Conservation (phyloP, 2,797 vertebrate species). For the Varecia variegata region DNA sequence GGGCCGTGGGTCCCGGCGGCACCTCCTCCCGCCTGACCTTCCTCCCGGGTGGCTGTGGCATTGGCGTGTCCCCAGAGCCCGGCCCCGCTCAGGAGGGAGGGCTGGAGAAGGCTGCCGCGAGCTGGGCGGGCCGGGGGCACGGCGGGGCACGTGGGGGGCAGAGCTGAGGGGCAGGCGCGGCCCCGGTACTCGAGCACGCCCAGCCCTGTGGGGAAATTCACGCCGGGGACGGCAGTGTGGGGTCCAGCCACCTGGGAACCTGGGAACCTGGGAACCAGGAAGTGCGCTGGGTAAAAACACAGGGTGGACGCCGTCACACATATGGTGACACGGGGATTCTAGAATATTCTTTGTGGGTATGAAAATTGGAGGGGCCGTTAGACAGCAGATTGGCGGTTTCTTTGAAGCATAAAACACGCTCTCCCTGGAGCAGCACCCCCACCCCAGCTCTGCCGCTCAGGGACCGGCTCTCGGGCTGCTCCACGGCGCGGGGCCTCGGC, state of each 20-base stretch:
- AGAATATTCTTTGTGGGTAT: too few relatives aligned
- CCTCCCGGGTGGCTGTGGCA: not conserved
- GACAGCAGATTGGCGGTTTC: too few relatives aligned
- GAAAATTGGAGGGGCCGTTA: too few relatives aligned
- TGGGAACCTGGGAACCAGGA: too few relatives aligned
- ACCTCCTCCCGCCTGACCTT: not conserved
- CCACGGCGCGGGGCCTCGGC: fast-evolving
- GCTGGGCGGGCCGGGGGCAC: not conserved
- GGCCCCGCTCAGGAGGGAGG: fast-evolving
- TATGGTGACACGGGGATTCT: too few relatives aligned
- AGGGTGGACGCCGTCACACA: too few relatives aligned
- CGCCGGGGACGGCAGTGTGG: fast-evolving
- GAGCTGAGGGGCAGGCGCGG: fast-evolving
- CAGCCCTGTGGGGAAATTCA: fast-evolving
- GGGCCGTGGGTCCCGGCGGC: fast-evolving
- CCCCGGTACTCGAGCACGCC: fast-evolving
- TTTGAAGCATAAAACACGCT: too few relatives aligned
- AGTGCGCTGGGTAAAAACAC: too few relatives aligned
- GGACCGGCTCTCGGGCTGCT: too few relatives aligned
- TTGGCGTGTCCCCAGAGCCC: too few relatives aligned
- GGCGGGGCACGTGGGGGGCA: fast-evolving
- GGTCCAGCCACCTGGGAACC: fast-evolving
- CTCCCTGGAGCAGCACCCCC: too few relatives aligned
- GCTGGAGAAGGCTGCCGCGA: fast-evolving
- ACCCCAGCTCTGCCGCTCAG: too few relatives aligned